A percentile compares a stretch with the other conserved stretches of the same genome.
phyloP scores from a whole-genome alignment of 2,113 vertebrate genomes.

The Tursiops truncatus region DNA sequence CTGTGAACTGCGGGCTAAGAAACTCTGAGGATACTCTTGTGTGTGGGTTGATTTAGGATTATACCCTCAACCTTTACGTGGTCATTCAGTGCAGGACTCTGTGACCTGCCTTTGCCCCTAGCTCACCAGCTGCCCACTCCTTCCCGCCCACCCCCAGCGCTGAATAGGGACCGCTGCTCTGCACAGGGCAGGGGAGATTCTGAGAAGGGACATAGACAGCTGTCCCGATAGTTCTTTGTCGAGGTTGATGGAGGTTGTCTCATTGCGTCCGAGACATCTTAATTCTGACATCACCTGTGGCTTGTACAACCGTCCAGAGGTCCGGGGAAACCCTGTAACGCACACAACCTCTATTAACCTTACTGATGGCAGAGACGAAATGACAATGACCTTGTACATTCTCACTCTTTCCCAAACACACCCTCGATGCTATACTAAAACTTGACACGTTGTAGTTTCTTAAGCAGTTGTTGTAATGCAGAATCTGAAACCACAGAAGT shows the following conservation, averaged over 20 bases:
- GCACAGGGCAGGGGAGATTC: neutral
- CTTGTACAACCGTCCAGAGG: neutral
- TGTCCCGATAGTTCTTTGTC: neutral
- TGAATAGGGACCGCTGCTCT: neutral
- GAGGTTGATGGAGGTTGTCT: neutral
- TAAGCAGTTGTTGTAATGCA: neutral
- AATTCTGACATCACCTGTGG: neutral
- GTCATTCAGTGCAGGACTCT: rapidly evolving
- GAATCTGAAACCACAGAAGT: neutral
- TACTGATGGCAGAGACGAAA: neutral
- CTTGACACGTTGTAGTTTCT: neutral
- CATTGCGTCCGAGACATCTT: no score
- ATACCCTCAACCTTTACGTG: neutral
- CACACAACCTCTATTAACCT: neutral
- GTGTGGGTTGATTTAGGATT: neutral
- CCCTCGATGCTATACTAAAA: neutral
- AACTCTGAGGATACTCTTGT: neutral
- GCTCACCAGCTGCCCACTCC: rapidly evolving
- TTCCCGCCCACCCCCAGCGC: rapidly evolving
- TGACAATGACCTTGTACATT: neutral
- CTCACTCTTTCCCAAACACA: neutral
- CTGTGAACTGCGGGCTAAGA: neutral
- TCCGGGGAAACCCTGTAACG: neutral
- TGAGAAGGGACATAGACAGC: neutral
- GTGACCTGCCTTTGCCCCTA: no score